Conservation (phyloP, 1,140 invertebrate genomes). For the Tetramorium parvispinum region DNA sequence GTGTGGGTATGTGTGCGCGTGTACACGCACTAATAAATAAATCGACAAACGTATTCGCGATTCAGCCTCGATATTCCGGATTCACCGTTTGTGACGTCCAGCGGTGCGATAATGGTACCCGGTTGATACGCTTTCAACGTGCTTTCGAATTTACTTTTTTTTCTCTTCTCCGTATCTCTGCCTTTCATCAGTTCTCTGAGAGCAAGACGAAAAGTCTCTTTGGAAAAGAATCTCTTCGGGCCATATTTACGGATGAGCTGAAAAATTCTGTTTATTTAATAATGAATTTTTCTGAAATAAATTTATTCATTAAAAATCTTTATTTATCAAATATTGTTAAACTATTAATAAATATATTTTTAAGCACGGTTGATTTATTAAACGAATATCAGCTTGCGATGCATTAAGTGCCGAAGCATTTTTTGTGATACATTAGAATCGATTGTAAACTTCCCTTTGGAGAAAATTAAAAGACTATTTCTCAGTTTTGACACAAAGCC, state of each 20-base stretch:
- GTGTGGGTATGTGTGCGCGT: not conserved
- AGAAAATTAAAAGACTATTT: not conserved
- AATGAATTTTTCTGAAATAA: not conserved
- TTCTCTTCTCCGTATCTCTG: not conserved
- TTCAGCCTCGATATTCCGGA: slow-evolving; percentile 2
- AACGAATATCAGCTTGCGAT: not conserved
- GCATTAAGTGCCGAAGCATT: not conserved
- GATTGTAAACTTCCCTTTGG: not conserved
- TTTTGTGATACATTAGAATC: not conserved
- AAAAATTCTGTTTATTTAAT: not conserved
- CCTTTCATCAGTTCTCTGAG: not conserved
- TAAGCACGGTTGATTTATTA: not conserved
- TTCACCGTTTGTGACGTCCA: not conserved
- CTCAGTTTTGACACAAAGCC: not conserved
- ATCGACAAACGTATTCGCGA: slow-evolving; percentile 19
- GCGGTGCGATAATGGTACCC: slow-evolving; percentile 6
- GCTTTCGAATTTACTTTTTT: not conserved
- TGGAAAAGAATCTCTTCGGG: not conserved
- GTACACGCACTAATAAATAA: slow-evolving; percentile 24
- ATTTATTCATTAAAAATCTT: not conserved
- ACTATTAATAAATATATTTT: not conserved
- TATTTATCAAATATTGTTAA: slow-evolving; percentile 3
- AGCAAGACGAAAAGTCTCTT: not conserved
- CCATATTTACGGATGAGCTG: not conserved
- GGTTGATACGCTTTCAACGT: not conserved